Evolutionary conservation across 2,797 vertebrate genomes (phyloP).

Genomic region (Hozukius guyotensis): DNA sequence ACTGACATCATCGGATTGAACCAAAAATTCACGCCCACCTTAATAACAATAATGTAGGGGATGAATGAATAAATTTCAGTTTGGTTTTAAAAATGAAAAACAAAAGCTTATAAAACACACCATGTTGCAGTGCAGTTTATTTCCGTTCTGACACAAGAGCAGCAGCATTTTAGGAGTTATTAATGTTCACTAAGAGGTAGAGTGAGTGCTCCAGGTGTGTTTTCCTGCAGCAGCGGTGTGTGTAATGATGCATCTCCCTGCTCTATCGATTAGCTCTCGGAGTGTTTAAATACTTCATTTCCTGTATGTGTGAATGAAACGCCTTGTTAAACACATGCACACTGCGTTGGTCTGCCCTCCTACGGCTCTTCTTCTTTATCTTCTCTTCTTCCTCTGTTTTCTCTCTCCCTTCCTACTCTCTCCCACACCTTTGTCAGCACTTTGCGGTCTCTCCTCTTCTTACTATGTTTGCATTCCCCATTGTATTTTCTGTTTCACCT

Average conservation of each 20-base stretch:
- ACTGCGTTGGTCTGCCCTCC: slow-evolving; percentile 24
- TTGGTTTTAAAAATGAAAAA: not conserved
- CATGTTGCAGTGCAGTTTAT: not conserved
- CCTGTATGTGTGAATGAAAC: slow-evolving; percentile 51
- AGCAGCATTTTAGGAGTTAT: not conserved
- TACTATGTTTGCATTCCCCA: slow-evolving; percentile 4
- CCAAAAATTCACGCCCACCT: not conserved
- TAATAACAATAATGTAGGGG: not conserved
- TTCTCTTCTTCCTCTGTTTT: slow-evolving; percentile 16
- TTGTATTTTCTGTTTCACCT: slow-evolving; percentile 35
- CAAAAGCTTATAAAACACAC: not conserved
- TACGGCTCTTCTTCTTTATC: not conserved
- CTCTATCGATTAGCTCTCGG: slow-evolving; percentile 52
- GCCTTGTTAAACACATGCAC: slow-evolving; percentile 51
- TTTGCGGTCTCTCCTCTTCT: slow-evolving; percentile 6
- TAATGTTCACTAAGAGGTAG: slow-evolving; percentile 16
- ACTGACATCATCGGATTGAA: not conserved
- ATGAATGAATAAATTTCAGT: not conserved
- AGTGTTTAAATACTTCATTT: slow-evolving; percentile 55
- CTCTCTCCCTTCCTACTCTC: slow-evolving; percentile 13
- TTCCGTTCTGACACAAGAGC: not conserved
- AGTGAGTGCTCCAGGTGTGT: slow-evolving; percentile 35
- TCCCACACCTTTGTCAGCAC: slow-evolving; percentile 46
- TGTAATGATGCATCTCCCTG: slow-evolving; percentile 36
- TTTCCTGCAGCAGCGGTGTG: slow-evolving; percentile 20